phyloP scores from a whole-genome alignment of 2,888 invertebrate genomes.

The Tanytarsus gracilentus region DNA sequence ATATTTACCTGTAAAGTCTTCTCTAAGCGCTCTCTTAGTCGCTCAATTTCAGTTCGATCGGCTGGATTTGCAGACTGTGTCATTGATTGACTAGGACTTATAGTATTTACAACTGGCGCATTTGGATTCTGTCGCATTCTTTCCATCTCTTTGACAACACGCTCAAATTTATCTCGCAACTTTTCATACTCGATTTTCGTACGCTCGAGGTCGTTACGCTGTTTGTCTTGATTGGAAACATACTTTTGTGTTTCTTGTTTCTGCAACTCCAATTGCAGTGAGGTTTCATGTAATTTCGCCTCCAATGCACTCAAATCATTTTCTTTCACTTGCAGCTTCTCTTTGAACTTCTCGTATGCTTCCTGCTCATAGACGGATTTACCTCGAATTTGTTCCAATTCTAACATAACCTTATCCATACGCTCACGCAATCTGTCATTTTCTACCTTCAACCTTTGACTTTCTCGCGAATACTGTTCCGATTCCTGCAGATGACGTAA shows the following conservation, averaged over 20 bases:
- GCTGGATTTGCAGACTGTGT: slow-evolving; percentile 39
- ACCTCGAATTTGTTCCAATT: slow-evolving; percentile 69
- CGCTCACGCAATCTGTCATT: slow-evolving; percentile 71
- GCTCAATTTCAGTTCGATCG: slow-evolving; percentile 70
- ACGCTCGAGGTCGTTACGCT: slow-evolving; percentile 68
- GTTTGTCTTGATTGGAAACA: slow-evolving; percentile 66
- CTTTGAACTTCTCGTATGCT: slow-evolving; percentile 63
- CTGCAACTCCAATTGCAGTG: slow-evolving; percentile 69
- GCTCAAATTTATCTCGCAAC: slow-evolving; percentile 76
- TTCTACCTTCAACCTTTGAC: slow-evolving; percentile 69
- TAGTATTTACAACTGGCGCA: slow-evolving; percentile 39
- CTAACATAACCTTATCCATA: slow-evolving; percentile 69
- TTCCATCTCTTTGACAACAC: slow-evolving; percentile 57
- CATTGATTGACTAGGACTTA: slow-evolving; percentile 46
- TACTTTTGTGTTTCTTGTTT: slow-evolving; percentile 70
- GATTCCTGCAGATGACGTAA: slow-evolving; percentile 73
- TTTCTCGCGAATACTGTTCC: slow-evolving; percentile 69
- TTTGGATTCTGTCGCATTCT: slow-evolving; percentile 48
- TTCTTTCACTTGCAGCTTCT: slow-evolving; percentile 65
- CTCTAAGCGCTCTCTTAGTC: slow-evolving; percentile 75
- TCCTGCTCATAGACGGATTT: slow-evolving; percentile 70
- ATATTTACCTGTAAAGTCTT: slow-evolving; percentile 61
- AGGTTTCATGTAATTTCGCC: slow-evolving; percentile 66
- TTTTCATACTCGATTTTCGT: slow-evolving; percentile 84
- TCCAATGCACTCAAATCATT: slow-evolving; percentile 69